Base-by-base conservation (phyloP, 1,140 invertebrate genomes). In the Drosophila busckii region DNA sequence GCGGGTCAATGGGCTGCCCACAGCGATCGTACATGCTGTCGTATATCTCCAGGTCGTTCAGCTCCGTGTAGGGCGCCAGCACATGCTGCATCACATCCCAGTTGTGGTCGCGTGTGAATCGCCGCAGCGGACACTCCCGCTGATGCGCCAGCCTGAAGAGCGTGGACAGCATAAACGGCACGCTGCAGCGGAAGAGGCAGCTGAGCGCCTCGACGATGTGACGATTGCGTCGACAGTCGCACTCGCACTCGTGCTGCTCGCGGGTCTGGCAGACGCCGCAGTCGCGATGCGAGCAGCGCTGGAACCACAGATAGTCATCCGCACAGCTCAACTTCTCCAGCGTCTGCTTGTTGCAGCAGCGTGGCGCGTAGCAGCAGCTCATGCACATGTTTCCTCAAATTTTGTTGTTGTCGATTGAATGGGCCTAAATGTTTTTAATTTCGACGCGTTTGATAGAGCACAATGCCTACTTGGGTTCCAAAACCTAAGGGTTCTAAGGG, bases 21-120 rank as follows among this genome's bases (percentile, higher is more conserved):
- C 70, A 83, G 0, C 56, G 76, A 16, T 82, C 76, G 15, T 62
- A 82, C 34, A 82, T 61, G 37, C 75, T 63, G 41, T 82, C 76
- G 8, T 82, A 83, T 34, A 82, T 82, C 48, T 41, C 52, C 6
- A 82, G 23, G 22, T 82, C 75, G 4, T 70, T 44, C 0, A 76
- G 34, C 9, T 66, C 49, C 4, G 69, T 50, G 8, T 63, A 82
- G 3, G 75, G 76, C 0, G 59, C 75, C 50, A 29, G 50, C 0
- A 82, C 45, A 1, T 55, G 15, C 8, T 45, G 32, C 70, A 83
- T 70, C n/a, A 73, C 73, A 13, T 34, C 16, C 73, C 73, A 80
- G 8, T 4, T 8, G 8, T 46, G 59, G 7, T 58, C 38, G 1
- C 65, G 55, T 0, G 37, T 22, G 3, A 28, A 59, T 3, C 29